Evolutionary conservation across 2,888 invertebrate species (phyloP), one percentile per base, ranked within the genome.

Genomic region (Serripes groenlandicus): DNA sequence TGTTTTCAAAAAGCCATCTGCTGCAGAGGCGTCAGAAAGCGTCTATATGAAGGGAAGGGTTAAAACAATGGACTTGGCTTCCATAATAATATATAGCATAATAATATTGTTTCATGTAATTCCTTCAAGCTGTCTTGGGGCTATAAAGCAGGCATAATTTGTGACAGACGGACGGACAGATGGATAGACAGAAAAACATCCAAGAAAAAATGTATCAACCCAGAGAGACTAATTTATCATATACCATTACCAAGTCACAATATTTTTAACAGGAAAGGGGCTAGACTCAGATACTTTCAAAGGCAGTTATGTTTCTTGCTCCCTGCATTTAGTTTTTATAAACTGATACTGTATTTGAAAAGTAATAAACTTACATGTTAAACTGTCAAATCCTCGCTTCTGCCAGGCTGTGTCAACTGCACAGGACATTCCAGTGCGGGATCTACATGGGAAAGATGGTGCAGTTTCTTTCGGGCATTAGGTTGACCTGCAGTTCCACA

Each of bases 331-430:
- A 42, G 11, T 11, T 11, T 18, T 42, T 42, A 9, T 42, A 18
- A 18, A 11, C 18, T 9, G 18, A 9, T 9, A 18, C 42, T 42
- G 42, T 42, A 42, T 42, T 11, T 42, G 18, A 42, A 28, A 11
- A 28, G 11, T 15, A 15, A 15, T 5, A 15, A 28, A 37, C 37
- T 60, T 83, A 83, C 83, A 79, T 35, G 83, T 83, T 23, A 80
- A 34, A 70, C 79, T 79, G 56, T 83, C 83, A 73, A 79, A 83
- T 15, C 79, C 79, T 26, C 58, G 42, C 52, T 76, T 26, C 75
- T 73, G 35, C n/a, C n/a, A n/a, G n/a, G n/a, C n/a, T n/a, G n/a
- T n/a, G n/a, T n/a, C n/a, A n/a, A n/a, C n/a, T n/a, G 72, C 72
- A 70, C 76, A 73, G 3, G 79, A 72, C 73, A 83, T 79, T 18